Percentiles rank a stretch among this genome's conserved stretches.
Conservation (phyloP, 1,140 invertebrate species). For the Ephestia elutella region DNA sequence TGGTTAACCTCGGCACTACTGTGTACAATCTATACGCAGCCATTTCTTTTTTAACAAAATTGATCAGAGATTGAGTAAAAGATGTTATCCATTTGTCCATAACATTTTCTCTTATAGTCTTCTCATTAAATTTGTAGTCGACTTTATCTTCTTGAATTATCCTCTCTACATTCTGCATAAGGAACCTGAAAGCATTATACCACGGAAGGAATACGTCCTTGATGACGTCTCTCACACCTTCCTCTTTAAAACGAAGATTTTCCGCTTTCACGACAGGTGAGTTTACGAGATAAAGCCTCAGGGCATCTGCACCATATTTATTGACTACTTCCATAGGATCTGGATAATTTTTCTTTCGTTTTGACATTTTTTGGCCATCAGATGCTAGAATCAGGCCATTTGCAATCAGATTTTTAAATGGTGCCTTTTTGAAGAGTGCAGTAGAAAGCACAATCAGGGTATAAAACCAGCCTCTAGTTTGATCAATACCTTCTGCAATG, state of each 20-base stretch:
- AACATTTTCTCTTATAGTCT: constrained; percentile 81
- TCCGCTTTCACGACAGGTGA: constrained; percentile 98
- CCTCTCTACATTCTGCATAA: constrained; percentile 93
- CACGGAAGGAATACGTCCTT: constrained; percentile 99
- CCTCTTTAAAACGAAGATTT: constrained; percentile 97
- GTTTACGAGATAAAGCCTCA: constrained; percentile 97
- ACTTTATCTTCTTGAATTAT: constrained; percentile 82
- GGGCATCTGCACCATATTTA: constrained; percentile 97
- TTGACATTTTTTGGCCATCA: constrained; percentile 99
- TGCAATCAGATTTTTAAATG: constrained; percentile 98
- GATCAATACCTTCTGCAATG: constrained; percentile 99
- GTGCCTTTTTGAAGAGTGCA: constrained; percentile 95
- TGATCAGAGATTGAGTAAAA: constrained; percentile 93
- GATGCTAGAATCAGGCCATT: constrained; percentile 96
- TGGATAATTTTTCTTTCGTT: constrained; percentile 99
- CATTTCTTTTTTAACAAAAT: constrained; percentile 96
- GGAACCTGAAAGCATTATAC: constrained; percentile 98
- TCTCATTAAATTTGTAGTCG: constrained; percentile 79
- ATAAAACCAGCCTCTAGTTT: constrained; percentile 99
- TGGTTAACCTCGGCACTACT: constrained; percentile 93
- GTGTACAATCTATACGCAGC: constrained; percentile 94
- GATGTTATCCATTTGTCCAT: constrained; percentile 99
- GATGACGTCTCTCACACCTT: constrained; percentile 95
- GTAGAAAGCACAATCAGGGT: constrained; percentile 97
- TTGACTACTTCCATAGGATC: constrained; percentile 94